Percentiles rank a stretch among this genome's conserved stretches.
Evolutionary conservation across 2,113 vertebrate genomes (phyloP).

Genomic region (Uria lomvia): DNA sequence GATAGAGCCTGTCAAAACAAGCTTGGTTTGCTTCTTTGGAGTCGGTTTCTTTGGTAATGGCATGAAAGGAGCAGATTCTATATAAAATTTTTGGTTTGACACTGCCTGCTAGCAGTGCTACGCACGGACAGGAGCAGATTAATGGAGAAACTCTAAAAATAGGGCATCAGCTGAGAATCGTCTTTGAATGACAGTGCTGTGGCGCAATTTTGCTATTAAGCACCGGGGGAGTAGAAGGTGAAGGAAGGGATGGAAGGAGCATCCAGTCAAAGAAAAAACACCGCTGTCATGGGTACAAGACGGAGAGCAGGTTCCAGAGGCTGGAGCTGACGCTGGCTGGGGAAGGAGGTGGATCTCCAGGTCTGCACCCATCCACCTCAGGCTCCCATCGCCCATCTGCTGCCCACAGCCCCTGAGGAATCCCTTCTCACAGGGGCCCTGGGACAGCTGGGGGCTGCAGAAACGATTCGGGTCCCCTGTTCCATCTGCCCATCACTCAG

Average conservation of each 20-base stretch:
- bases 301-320: not conserved
- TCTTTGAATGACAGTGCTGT: not conserved
- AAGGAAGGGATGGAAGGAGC: not conserved
- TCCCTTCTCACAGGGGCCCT: not conserved
- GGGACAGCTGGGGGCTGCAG: not conserved
- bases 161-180: not conserved
- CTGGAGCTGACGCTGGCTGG: not conserved
- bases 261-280: too few species aligned
- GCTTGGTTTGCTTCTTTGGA: not conserved
- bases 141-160: not conserved
- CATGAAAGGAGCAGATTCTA: not conserved
- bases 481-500: not conserved
- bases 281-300: not conserved
- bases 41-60: not conserved
- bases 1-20: not conserved
- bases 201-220: not conserved
- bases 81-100: not conserved
- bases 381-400: not conserved
- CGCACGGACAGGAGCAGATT: not conserved
- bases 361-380: too few species aligned
- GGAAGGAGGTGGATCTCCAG: not conserved
- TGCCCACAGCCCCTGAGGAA: not conserved
- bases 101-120: not conserved
- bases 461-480: not conserved
- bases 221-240: not conserved